Base-by-base conservation (phyloP, 2,113 vertebrate genomes). In the Propithecus coquereli region DNA sequence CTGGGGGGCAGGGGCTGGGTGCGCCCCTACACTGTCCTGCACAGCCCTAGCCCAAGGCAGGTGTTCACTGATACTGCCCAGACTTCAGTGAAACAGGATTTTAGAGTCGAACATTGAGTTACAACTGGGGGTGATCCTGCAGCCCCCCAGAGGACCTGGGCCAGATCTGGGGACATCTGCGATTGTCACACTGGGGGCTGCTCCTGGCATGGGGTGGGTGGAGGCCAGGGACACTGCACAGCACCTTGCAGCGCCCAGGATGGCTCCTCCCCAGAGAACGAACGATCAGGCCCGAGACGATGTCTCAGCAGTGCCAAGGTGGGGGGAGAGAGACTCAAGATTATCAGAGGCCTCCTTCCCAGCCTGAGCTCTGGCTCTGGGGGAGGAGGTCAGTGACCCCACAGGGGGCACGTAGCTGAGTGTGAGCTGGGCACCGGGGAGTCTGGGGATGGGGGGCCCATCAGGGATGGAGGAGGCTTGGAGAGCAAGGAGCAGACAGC, bases 401-500 rank as follows among this genome's bases (percentile, higher is more conserved):
- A 65, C 18, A 8, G 34, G 30, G 45, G 68, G 59, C 6, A 5
- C 88, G 47, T 1, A 3, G 77, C 11, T 76, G 43, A 8, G n/a
- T 18, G 18, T 25, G 20, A 10, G 25, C 61, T 11, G 3, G 22
- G 47, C 34, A 23, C 37, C 30, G 5, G 14, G 84, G 74, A 37
- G 52, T 37, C 43, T 30, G 43, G 73, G 73, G 27, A 32, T 47
- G 25, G 61, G 61, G 27, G 25, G 61, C 27, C 61, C 61, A 63
- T 12, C 2, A 5, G 68, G 71, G 57, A 54, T 17, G 45, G 59
- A 70, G 73, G 89, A 65, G 68, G 68, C 32, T 45, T 45, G 30
- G 37, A 54, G 34, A 86, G 82, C 91, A 43, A n/a, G 20, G 27
- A 87, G 80, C 6, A 40, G 22, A 40, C 91, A 96, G 94, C 70